These are phyloP conservation scores for Pachycephala philippinensis DNA, from an alignment of 2,113 vertebrate genomes.

Conservation along the genomic window DNA sequence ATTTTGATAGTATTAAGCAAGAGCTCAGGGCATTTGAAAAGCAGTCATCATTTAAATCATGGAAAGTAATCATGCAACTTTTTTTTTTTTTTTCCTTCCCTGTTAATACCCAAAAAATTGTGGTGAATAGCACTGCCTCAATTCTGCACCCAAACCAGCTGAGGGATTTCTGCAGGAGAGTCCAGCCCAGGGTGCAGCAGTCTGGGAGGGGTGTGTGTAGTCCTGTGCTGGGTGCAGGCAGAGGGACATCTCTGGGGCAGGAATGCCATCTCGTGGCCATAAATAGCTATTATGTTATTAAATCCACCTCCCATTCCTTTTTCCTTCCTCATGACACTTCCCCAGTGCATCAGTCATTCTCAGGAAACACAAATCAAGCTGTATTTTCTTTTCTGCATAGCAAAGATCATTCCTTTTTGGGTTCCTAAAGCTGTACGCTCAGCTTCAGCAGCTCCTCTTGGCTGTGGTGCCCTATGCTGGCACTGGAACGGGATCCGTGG, in stretches of 20 bases:
- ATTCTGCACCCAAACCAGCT: background rate
- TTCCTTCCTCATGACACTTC: background rate
- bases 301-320: background rate
- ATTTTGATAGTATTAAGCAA: background rate
- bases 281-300: background rate
- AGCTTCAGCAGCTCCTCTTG: slow-evolving; percentile 25
- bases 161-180: background rate
- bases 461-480: slow-evolving; percentile 18
- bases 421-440: background rate
- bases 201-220: background rate
- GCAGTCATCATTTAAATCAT: background rate
- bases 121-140: background rate
- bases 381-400: background rate
- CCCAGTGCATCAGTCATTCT: background rate
- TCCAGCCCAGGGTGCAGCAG: background rate
- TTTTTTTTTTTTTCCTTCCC: background rate
- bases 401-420: background rate
- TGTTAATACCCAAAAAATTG: background rate
- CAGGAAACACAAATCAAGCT: background rate
- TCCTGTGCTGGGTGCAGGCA: background rate
- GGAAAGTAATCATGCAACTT: background rate
- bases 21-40: background rate
- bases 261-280: slow-evolving; percentile 70
- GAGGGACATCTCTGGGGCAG: slow-evolving; percentile 23
- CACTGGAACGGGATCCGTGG: background rate